A percentile compares a stretch with the other conserved stretches of the same genome.
Evolutionary conservation across 2,113 vertebrate species (phyloP).

Genomic region (Dipodomys stephensi): DNA sequence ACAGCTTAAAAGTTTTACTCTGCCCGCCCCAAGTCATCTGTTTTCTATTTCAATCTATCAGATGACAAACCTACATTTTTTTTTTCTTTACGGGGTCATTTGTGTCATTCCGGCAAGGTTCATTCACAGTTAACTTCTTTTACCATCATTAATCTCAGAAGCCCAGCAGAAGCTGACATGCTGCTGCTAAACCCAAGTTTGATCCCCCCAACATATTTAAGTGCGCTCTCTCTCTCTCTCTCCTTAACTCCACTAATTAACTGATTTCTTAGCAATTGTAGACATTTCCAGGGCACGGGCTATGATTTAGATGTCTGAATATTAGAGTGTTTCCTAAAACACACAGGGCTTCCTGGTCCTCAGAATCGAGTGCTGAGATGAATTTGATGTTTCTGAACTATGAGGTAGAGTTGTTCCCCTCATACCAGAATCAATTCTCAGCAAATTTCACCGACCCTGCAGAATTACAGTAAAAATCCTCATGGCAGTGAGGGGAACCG

Average conservation of each 20-base stretch:
- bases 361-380: not conserved
- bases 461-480: constrained; percentile 2
- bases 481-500: not conserved
- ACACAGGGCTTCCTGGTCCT: not conserved
- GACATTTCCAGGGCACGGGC: constrained; percentile 14
- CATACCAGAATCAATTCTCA: not conserved
- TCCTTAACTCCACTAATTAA: not conserved
- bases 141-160: not conserved
- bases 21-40: constrained; percentile 7
- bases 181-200: not conserved
- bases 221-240: not conserved
- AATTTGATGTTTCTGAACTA: not conserved
- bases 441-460: not conserved
- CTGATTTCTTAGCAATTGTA: constrained; percentile 17
- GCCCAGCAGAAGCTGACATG: constrained; percentile 43
- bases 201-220: constrained; percentile 27
- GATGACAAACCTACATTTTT: not conserved
- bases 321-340: not conserved
- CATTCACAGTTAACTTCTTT: not conserved
- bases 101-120: not conserved
- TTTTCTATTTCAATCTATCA: not conserved
- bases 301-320: not conserved
- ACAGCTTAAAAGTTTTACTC: not conserved
- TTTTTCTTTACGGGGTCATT: not conserved
- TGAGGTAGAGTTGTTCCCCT: not conserved